A percentile compares a stretch with the other conserved stretches of the same genome.
Conservation (phyloP, 2,888 invertebrate genomes). For the Drosophila monieri region DNA sequence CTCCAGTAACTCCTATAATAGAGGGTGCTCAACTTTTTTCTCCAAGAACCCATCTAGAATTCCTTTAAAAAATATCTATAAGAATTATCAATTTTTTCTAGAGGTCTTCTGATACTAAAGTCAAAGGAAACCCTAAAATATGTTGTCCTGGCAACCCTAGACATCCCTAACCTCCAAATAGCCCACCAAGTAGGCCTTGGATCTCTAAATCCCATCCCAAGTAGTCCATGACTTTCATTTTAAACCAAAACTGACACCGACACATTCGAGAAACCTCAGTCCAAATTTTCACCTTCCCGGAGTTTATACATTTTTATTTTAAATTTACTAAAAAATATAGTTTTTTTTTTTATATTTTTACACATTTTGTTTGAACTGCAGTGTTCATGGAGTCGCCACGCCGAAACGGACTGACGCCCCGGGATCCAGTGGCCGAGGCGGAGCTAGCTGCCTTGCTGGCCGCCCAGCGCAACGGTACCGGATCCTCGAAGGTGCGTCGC, state of each 20-base stretch:
- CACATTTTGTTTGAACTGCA: background rate
- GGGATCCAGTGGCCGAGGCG: conserved; percentile 37
- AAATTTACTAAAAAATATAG: background rate
- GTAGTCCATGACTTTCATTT: background rate
- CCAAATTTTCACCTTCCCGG: background rate
- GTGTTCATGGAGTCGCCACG: conserved; percentile 52
- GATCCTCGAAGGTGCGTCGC: background rate
- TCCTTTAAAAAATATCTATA: too few relatives aligned
- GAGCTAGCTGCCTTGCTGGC: conserved; percentile 19
- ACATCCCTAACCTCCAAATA: background rate
- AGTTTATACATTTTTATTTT: background rate
- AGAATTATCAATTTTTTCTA: too few relatives aligned
- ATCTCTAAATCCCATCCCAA: background rate
- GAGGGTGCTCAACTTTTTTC: too few relatives aligned
- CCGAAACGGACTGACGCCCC: conserved; percentile 63
- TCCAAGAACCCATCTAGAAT: too few relatives aligned
- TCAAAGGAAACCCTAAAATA: too few relatives aligned
- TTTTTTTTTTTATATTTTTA: background rate
- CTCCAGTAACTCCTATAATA: too few relatives aligned
- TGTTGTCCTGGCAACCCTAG: too few relatives aligned
- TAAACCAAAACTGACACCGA: background rate
- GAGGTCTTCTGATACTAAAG: too few relatives aligned
- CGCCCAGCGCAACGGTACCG: conserved; percentile 1
- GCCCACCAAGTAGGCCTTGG: background rate
- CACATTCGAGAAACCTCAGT: background rate